phyloP scores from a whole-genome alignment of 2,113 vertebrate species.

The Phoxinus phoxinus region DNA sequence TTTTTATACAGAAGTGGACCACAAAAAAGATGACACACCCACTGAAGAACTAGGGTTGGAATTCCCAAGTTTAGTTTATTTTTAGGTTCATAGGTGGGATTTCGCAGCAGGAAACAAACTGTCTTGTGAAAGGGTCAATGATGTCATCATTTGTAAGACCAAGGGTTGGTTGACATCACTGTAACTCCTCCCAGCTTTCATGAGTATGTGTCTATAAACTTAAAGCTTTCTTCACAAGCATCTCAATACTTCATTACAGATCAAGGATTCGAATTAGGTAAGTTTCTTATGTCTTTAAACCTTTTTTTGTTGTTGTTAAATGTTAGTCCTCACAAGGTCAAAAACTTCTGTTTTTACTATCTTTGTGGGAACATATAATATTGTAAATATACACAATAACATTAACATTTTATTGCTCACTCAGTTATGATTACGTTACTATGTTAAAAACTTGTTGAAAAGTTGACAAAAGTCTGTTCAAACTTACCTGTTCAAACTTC shows the following conservation, averaged over 20 bases:
- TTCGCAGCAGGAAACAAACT: constrained; percentile 56
- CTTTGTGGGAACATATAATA: neutral
- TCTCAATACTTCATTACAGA: constrained; percentile 38
- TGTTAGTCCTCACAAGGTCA: too few species aligned
- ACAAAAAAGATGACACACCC: constrained; percentile 29
- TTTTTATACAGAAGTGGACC: constrained; percentile 66
- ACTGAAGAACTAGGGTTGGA: neutral
- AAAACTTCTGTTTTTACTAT: too few species aligned
- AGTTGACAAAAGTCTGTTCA: neutral
- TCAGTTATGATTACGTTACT: neutral
- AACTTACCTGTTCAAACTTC: too few species aligned
- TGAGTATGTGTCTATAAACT: constrained; percentile 60
- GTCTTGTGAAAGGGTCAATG: constrained; percentile 20
- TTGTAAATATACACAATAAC: neutral
- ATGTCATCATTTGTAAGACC: constrained; percentile 54
- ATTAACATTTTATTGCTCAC: neutral
- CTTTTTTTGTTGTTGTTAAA: too few species aligned
- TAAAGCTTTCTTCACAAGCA: constrained; percentile 45
- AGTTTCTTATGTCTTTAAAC: constrained; percentile 29
- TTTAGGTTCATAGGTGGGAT: constrained; percentile 51
- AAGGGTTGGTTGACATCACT: constrained; percentile 34
- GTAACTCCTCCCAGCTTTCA: constrained; percentile 65
- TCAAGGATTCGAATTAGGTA: constrained; percentile 65
- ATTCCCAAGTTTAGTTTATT: constrained; percentile 30
- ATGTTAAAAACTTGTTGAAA: neutral